These are phyloP conservation scores for Leptogaster cylindrica DNA, from an alignment of 2,888 invertebrate species.

Conservation along the genomic window DNA sequence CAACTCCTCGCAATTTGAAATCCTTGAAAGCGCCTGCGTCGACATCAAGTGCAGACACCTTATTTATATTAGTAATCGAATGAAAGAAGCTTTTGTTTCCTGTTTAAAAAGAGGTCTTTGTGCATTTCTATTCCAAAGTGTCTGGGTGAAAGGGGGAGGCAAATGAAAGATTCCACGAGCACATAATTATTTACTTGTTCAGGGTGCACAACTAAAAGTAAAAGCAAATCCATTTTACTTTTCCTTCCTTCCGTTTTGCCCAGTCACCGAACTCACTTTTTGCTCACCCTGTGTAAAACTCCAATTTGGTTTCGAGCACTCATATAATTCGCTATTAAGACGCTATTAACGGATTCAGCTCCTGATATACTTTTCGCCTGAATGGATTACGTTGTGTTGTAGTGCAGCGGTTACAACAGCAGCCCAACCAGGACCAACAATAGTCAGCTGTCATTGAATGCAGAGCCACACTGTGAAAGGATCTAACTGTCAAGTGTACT, in stretches of 20 bases:
- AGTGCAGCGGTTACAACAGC: constrained; percentile 3
- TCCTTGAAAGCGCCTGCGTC: neutral
- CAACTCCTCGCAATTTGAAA: neutral
- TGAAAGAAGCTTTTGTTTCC: constrained; percentile 26
- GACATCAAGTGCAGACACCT: constrained; percentile 1
- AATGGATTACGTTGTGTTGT: constrained; percentile 16
- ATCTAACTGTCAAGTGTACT: constrained; percentile 29
- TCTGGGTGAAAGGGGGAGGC: too few relatives aligned
- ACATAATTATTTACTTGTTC: too few relatives aligned
- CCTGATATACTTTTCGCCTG: constrained; percentile 23
- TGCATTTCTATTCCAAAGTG: too few relatives aligned
- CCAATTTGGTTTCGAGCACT: constrained; percentile 34
- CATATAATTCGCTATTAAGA: constrained; percentile 33
- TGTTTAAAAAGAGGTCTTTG: constrained; percentile 28
- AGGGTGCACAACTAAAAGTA: too few relatives aligned
- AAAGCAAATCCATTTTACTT: too few relatives aligned
- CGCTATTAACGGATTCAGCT: constrained; percentile 20
- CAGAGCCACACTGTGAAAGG: constrained; percentile 12
- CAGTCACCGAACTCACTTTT: neutral
- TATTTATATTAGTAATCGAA: constrained; percentile 21
- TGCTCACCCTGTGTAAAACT: constrained; percentile 21
- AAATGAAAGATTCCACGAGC: too few relatives aligned
- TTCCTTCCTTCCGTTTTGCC: too few relatives aligned
- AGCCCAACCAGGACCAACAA: constrained; percentile 7
- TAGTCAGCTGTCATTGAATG: constrained; percentile 25